Evolutionary conservation across 2,113 vertebrate species (phyloP), one percentile per base, ranked within the genome.

Genomic region (Axis porcinus): DNA sequence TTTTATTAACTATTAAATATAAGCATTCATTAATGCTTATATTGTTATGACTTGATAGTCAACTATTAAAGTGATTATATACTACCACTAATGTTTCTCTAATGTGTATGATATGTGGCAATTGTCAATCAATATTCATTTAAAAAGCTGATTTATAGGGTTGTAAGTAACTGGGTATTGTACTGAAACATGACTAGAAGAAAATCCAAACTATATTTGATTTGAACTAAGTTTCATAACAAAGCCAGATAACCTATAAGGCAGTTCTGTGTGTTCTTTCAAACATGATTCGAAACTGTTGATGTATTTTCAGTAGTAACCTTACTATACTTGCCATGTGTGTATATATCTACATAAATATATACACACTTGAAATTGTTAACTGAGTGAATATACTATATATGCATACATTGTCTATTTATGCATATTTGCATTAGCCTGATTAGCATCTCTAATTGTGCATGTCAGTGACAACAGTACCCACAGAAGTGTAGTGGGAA

Each of bases 11-110:
- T 70, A 47, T 86, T 91, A 67, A 96, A 96, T 90, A 54, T 47
- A 97, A 93, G 78, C 91, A 60, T 45, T 76, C 13, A 93, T 94
- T 98, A 96, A 97, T 94, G 55, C 94, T 97, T 91, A 76, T 97
- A 94, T 81, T 93, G 47, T 62, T 96, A 94, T 96, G 92, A 89
- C 86, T 97, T 86, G 13, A n/a, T 81, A 74, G 97, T 81, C 67
- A 89, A 0, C 94, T 13, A 60, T 14, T 55, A n/a, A 50, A 86
- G 54, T 67, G 21, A 79, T 14, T 62, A 19, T 96, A 86, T 55
- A 16, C 76, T 79, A 64, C 70, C 79, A 43, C 60, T 90, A 1
- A 50, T 52, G 47, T 91, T 94, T 96, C 78, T 92, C 88, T 91
- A 52, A 94, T 57, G 15, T 96, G 54, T 96, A 89, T 92, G 97